Base-by-base conservation (phyloP, 1,140 invertebrate species). In the Aporrectodea caliginosa region DNA sequence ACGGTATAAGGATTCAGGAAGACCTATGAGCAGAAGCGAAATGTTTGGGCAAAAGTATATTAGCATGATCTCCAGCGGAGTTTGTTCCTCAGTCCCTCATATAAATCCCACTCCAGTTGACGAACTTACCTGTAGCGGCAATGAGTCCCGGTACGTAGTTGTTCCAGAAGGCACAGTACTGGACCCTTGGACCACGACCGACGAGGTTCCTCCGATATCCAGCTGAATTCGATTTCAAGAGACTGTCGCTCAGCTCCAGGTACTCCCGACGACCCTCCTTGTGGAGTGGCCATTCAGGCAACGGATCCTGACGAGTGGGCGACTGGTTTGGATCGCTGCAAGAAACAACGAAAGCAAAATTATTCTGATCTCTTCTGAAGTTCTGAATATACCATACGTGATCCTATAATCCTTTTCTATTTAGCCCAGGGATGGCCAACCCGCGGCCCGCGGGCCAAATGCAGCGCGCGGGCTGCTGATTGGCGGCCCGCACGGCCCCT, bases 111-210 rank as follows among this genome's bases (percentile, higher is more conserved):
- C n/a, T n/a, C n/a, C n/a, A n/a, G n/a, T n/a, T n/a, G n/a, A n/a
- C n/a, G 43, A 58, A 6, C 22, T 6, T 58, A 58, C 43, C 43
- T 12, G 43, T 58, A 22, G 43, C 43, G 43, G 43, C 43, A 6
- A 58, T 58, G 6, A 98, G 90, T 86, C 95, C 93, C 77, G 96
- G 96, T 86, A 98, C 90, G 87, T 97, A 96, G 85, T 95, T 93
- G 87, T 96, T 95, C 96, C 96, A 98, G 89, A 98, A 98, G 76
- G 95, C 94, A 90, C 96, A 98, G 87, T 97, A 92, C 88, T 94
- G 95, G 79, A 94, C 91, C 80, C 95, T 90, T 2, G 94, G 93
- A 27, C 95, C 96, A 78, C 92, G 91, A 12, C 95, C 95, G 30
- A 94, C 92, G n/a, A 79, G 43, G n/a, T 73, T 70, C 35, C 68